Evolutionary conservation across 2,888 invertebrate species (phyloP), one percentile per base, ranked within the genome.

Genomic region (Archips crataeganus): DNA sequence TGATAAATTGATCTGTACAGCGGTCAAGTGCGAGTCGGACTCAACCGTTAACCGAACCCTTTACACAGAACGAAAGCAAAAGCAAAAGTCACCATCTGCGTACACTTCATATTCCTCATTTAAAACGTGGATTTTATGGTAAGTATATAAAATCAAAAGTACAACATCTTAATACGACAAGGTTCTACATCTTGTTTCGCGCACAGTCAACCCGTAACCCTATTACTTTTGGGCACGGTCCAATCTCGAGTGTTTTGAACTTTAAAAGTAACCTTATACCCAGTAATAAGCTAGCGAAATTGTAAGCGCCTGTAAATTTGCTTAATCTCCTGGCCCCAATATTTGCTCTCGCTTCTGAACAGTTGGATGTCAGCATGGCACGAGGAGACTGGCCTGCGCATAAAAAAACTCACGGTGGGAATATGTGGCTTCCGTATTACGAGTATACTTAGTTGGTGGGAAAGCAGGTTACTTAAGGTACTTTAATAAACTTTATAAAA

Each of bases 281-380:
- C 39, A 6, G 2, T 57, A 57, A 57, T 57, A 32, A 57, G 32
- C 57, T 10, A 32, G 57, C 11, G 57, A 32, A 57, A 57, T 57
- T 57, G 57, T 57, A 57, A 23, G 57, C 57, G 57, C 32, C 57
- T 57, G 57, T 57, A 32, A 57, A 57, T 57, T 57, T 57, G 11
- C 57, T 57, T 57, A 57, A 57, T 32, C 57, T 57, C 32, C 32
- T 57, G 57, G 57, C 57, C 32, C 57, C 57, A 57, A 57, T 57
- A 57, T 57, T 57, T 57, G 57, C 57, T 57, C 11, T 57, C 32
- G 57, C 57, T 57, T 57, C 57, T 32, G 57, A 32, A 32, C 57
- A 32, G 57, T 57, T 57, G 10, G 32, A 57, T 32, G 57, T 32
- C 57, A 32, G 23, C 51, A 23, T 57, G 57, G 57, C 57, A 11